Conservation (phyloP, 2,888 invertebrate species). For the Drosophila affinis region DNA sequence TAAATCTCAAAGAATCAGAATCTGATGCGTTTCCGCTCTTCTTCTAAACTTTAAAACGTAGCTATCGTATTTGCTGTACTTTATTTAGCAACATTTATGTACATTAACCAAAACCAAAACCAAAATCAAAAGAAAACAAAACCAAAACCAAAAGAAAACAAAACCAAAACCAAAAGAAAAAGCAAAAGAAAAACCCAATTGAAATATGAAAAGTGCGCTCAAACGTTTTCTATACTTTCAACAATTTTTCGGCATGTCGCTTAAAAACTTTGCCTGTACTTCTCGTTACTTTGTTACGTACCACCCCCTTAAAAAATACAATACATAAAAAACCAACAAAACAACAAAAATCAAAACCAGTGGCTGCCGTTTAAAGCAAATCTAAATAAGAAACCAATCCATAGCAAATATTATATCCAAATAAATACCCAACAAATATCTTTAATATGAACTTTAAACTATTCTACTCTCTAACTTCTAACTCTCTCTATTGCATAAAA, state of each 20-base stretch:
- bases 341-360: slow-evolving; percentile 51
- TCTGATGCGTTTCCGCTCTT: slow-evolving; percentile 60
- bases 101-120: slow-evolving; percentile 51
- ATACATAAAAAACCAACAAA: slow-evolving; percentile 37
- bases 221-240: slow-evolving; percentile 54
- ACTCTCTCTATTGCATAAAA: slow-evolving; percentile 41
- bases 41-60: slow-evolving; percentile 54
- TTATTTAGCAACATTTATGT: slow-evolving; percentile 74
- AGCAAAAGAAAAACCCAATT: slow-evolving; percentile 38
- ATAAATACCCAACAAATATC: slow-evolving; percentile 50
- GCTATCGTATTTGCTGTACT: slow-evolving; percentile 72
- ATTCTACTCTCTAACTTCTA: slow-evolving; percentile 52
- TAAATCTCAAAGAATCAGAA: slow-evolving; percentile 25
- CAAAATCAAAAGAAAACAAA: background rate
- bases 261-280: slow-evolving; percentile 72
- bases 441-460: slow-evolving; percentile 70
- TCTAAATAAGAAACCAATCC: slow-evolving; percentile 33
- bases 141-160: slow-evolving; percentile 38
- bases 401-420: slow-evolving; percentile 22
- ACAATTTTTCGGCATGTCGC: slow-evolving; percentile 72
- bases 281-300: slow-evolving; percentile 72
- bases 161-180: slow-evolving; percentile 5
- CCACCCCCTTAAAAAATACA: slow-evolving; percentile 10
- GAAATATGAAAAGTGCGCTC: slow-evolving; percentile 62
- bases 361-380: slow-evolving; percentile 55